A percentile compares a stretch with the other conserved stretches of the same genome.
Conservation (phyloP, 1,140 invertebrate species). For the Psix sp. region DNA sequence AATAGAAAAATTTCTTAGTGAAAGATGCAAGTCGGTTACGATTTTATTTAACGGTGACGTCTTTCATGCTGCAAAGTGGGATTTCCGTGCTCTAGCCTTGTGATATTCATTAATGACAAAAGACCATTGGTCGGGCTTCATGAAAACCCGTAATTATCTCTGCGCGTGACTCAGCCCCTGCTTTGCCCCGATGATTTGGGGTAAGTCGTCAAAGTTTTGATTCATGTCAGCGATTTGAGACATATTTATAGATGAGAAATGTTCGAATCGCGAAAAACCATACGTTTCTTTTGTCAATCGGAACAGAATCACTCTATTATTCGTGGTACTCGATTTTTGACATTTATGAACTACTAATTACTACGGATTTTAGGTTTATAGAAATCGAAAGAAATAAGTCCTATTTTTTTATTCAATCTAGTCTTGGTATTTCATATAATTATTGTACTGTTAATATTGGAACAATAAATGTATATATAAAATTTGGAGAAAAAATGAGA, state of each 20-base stretch:
- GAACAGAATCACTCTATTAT: too few relatives aligned
- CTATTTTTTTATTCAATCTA: too few relatives aligned
- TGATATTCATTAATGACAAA: conserved; percentile 43
- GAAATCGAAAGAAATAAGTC: too few relatives aligned
- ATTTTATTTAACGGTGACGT: conserved; percentile 13
- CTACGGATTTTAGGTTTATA: too few relatives aligned
- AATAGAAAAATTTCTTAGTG: conserved; percentile 15
- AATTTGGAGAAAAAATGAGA: too few relatives aligned
- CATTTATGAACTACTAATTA: too few relatives aligned
- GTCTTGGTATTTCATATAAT: too few relatives aligned
- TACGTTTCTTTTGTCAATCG: background rate
- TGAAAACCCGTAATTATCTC: conserved; percentile 66
- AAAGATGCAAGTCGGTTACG: conserved; percentile 31
- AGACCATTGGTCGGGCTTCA: conserved; percentile 26
- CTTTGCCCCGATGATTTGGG: conserved; percentile 28
- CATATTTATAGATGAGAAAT: conserved; percentile 5
- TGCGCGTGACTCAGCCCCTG: conserved; percentile 51
- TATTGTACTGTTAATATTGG: too few relatives aligned
- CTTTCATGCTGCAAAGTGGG: conserved; percentile 19
- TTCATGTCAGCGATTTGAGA: conserved; percentile 14
- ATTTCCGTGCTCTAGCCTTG: conserved; percentile 24
- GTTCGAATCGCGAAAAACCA: conserved; percentile 11
- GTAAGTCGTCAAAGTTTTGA: conserved; percentile 34
- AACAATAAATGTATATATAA: too few relatives aligned
- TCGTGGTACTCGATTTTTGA: too few relatives aligned